Evolutionary conservation across 2,113 vertebrate genomes (phyloP).

Genomic region (Phodopus roborovskii): DNA sequence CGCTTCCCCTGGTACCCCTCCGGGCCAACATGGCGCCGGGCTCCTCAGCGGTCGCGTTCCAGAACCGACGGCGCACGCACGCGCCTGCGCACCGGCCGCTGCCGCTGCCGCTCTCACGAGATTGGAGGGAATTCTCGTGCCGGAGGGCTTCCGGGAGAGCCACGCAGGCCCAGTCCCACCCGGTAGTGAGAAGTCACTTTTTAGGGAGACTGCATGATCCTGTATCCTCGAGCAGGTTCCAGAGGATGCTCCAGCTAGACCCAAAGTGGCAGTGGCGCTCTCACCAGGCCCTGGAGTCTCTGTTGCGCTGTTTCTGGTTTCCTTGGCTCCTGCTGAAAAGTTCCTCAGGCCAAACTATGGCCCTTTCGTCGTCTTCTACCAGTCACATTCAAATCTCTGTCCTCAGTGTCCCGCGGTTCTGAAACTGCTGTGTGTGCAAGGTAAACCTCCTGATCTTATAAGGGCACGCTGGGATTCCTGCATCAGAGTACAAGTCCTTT

Average conservation of each 20-base stretch:
- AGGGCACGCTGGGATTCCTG: not conserved
- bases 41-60: not conserved
- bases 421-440: not conserved
- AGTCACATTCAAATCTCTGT: not conserved
- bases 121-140: not conserved
- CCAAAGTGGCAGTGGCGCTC: not conserved
- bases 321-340: not conserved
- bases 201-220: not conserved
- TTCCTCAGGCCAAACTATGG: not conserved
- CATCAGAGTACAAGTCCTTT: not conserved
- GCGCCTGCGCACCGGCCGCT: conserved; percentile 18
- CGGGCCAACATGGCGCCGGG: conserved; percentile 77
- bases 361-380: not conserved
- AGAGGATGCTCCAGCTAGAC: not conserved
- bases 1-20: conserved; percentile 20
- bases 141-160: not conserved
- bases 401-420: not conserved
- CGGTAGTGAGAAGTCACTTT: not conserved
- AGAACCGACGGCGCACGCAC: conserved; percentile 24
- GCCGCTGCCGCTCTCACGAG: not conserved
- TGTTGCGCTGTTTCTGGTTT: not conserved
- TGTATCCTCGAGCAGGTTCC: not conserved
- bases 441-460: not conserved
- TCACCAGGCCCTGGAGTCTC: not conserved
- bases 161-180: not conserved